Evolutionary conservation across 1,140 invertebrate species (phyloP).

Genomic region (Probaryconus sp.): DNA sequence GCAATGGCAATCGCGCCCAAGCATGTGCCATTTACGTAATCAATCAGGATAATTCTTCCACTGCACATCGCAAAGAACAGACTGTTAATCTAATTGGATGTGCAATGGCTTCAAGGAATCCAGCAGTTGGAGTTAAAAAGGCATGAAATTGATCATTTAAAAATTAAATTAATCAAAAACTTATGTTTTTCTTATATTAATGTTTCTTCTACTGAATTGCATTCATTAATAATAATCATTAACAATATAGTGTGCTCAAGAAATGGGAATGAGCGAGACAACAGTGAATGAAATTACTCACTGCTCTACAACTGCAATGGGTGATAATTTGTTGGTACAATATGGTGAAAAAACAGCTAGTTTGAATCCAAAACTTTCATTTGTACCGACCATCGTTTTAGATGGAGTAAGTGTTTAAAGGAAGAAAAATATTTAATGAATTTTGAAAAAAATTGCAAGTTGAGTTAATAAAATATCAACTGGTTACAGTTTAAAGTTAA

Average conservation of each 20-base stretch:
- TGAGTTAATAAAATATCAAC: no score
- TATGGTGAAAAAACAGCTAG: constrained; percentile 80
- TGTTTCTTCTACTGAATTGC: no score
- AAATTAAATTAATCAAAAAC: constrained; percentile 21
- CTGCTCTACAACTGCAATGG: constrained; percentile 67
- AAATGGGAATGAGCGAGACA: constrained; percentile 68
- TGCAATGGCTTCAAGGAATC: constrained; percentile 76
- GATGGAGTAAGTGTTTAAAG: constrained; percentile 74
- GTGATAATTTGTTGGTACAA: constrained; percentile 78
- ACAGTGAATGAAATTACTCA: constrained; percentile 74
- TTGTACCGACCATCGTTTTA: constrained; percentile 82
- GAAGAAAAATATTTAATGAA: no score
- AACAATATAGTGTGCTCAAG: constrained; percentile 76
- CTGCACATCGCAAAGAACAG: constrained; percentile 69
- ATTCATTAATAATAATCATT: no score
- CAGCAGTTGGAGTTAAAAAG: constrained; percentile 64
- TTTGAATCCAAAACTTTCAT: constrained; percentile 77
- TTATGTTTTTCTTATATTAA: constrained; percentile 52
- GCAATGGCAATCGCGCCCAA: constrained; percentile 82
- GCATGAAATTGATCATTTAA: constrained; percentile 44
- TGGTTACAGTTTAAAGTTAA: no score
- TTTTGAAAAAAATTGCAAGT: no score
- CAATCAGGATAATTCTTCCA: constrained; percentile 59
- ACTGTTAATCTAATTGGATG: constrained; percentile 79
- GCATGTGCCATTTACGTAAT: constrained; percentile 80